Percentiles rank a stretch among this genome's conserved stretches.
Evolutionary conservation across 2,888 invertebrate genomes (phyloP).

Genomic region (Crioceris asparagi): DNA sequence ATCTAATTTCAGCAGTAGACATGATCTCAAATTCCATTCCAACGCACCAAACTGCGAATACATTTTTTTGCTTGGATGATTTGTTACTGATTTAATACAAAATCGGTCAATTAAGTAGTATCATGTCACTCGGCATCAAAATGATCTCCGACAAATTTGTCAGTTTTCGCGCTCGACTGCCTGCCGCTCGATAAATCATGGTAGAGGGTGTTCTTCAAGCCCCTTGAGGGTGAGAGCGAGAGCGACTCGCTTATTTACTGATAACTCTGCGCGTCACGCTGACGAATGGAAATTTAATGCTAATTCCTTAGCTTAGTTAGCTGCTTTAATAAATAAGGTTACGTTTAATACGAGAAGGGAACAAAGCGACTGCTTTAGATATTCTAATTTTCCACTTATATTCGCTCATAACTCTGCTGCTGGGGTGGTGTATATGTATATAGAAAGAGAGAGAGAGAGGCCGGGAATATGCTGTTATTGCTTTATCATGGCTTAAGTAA

Average conservation of each 20-base stretch:
- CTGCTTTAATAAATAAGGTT: conserved; percentile 37
- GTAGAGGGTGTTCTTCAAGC: conserved; percentile 19
- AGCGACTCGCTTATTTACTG: conserved; percentile 36
- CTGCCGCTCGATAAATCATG: conserved; percentile 29
- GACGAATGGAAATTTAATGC: conserved; percentile 39
- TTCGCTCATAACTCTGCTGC: conserved; percentile 30
- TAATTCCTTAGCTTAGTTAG: conserved; percentile 34
- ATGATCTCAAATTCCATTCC: too few relatives aligned
- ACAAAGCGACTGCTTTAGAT: conserved; percentile 32
- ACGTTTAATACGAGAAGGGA: conserved; percentile 31
- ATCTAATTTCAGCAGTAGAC: too few relatives aligned
- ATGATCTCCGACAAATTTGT: too few relatives aligned
- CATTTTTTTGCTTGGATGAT: too few relatives aligned
- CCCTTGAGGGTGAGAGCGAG: conserved; percentile 23
- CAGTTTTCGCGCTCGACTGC: conserved; percentile 7
- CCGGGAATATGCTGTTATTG: conserved; percentile 19
- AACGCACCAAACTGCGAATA: too few relatives aligned
- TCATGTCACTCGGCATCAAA: too few relatives aligned
- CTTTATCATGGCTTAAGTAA: conserved; percentile 24
- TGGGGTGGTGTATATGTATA: too few relatives aligned
- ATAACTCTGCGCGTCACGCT: conserved; percentile 37
- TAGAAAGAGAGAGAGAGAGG: conserved; percentile 20
- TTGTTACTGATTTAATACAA: too few relatives aligned
- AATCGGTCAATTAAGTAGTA: too few relatives aligned
- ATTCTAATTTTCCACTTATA: conserved; percentile 33